Conservation (phyloP, 2,113 vertebrate species). For the Hucho hucho region DNA sequence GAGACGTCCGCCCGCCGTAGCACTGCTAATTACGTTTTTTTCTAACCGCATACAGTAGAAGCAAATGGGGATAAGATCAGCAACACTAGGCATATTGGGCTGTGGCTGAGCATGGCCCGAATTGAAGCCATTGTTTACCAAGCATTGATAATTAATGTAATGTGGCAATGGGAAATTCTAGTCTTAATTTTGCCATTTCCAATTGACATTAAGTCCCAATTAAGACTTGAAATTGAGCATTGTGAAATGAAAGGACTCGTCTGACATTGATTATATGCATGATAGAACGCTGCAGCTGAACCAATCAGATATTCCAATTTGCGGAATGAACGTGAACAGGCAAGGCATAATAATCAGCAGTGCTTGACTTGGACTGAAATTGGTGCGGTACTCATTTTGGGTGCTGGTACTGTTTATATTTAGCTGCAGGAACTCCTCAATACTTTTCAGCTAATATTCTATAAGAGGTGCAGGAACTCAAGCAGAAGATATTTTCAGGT, state of each 20-base stretch:
- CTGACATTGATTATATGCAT: constrained; percentile 50
- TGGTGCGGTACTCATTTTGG: too few species aligned
- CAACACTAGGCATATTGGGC: constrained; percentile 30
- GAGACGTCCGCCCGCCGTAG: constrained; percentile 41
- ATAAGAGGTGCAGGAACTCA: too few species aligned
- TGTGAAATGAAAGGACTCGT: constrained; percentile 54
- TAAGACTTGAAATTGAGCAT: constrained; percentile 64
- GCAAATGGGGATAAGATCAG: constrained; percentile 54
- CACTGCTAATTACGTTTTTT: constrained; percentile 65
- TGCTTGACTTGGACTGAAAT: too few species aligned
- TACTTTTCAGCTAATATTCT: too few species aligned
- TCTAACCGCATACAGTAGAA: constrained; percentile 49
- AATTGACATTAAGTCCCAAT: constrained; percentile 68
- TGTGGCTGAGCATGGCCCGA: constrained; percentile 28
- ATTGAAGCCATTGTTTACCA: constrained; percentile 59
- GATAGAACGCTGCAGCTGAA: constrained; percentile 30
- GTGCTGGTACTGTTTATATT: too few species aligned
- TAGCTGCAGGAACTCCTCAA: too few species aligned
- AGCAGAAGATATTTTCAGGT: too few species aligned
- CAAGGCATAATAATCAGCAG: constrained; percentile 8
- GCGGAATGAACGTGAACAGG: constrained; percentile 24
- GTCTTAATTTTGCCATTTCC: constrained; percentile 61
- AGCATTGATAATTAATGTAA: constrained; percentile 62
- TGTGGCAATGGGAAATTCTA: constrained; percentile 63
- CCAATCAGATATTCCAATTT: constrained; percentile 16